Percentiles rank a stretch among this genome's conserved stretches.
These are phyloP conservation scores for Anoncus sp. DNA, from an alignment of 2,888 invertebrate genomes.

Conservation along the genomic window DNA sequence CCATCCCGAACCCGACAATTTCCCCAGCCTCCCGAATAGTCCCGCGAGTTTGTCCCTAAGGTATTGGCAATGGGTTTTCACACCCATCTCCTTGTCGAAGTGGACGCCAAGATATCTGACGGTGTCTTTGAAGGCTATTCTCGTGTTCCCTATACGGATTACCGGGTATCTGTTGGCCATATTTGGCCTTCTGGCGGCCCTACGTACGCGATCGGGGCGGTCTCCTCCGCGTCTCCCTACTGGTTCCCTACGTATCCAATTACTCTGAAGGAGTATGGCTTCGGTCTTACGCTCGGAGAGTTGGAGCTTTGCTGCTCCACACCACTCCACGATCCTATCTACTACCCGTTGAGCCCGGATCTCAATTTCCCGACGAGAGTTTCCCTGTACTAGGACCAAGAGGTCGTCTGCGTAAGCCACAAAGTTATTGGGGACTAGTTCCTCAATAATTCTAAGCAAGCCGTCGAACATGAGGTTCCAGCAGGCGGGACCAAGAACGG, in stretches of 20 bases:
- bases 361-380: background rate
- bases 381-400: conserved; percentile 17
- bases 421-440: background rate
- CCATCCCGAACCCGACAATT: background rate
- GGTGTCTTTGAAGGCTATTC: background rate
- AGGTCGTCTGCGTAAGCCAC: conserved; percentile 65
- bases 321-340: background rate
- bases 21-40: background rate
- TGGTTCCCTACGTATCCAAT: background rate
- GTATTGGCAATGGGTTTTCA: background rate
- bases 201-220: conserved; percentile 9
- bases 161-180: conserved; percentile 9
- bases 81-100: conserved; percentile 4
- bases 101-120: conserved; percentile 14
- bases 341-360: background rate
- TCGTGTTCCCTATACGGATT: conserved; percentile 1
- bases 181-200: background rate
- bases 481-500: conserved; percentile 59
- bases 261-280: conserved; percentile 22
- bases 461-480: conserved; percentile 65
- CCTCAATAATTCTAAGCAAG: conserved; percentile 46
- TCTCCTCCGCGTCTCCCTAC: conserved; percentile 22
- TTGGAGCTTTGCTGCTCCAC: background rate
- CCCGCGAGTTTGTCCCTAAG: background rate
- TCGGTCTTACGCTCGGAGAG: background rate